A percentile compares a stretch with the other conserved stretches of the same genome.
These are phyloP conservation scores for Nephrocerus scutellatus DNA, from an alignment of 2,888 invertebrate species.

Conservation along the genomic window DNA sequence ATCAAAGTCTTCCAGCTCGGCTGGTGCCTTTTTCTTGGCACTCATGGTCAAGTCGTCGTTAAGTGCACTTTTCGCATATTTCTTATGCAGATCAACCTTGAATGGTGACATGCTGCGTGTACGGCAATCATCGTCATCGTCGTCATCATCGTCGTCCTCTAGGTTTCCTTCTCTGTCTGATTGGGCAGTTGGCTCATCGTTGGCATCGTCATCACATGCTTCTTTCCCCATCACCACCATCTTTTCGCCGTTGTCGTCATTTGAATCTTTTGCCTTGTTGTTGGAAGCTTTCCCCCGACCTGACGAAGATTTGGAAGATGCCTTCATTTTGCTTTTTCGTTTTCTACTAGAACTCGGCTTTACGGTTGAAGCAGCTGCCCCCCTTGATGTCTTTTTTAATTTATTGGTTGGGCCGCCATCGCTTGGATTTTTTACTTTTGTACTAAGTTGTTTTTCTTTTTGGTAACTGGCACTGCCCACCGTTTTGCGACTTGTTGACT, in stretches of 20 bases:
- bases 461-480: neutral
- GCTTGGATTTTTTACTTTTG: slow-evolving; percentile 22
- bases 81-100: slow-evolving; percentile 47
- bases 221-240: slow-evolving; percentile 22
- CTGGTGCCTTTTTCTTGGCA: too few species aligned
- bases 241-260: slow-evolving; percentile 25
- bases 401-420: slow-evolving; percentile 23
- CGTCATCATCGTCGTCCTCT: slow-evolving; percentile 28
- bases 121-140: slow-evolving; percentile 30
- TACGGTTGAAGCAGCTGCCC: too few species aligned
- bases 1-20: slow-evolving; percentile 32
- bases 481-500: slow-evolving; percentile 16
- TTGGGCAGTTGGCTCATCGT: slow-evolving; percentile 26
- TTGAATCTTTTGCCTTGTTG: slow-evolving; percentile 11
- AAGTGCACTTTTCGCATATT: slow-evolving; percentile 48
- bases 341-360: too few species aligned
- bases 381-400: slow-evolving; percentile 15
- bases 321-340: slow-evolving; percentile 10
- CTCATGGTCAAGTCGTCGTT: slow-evolving; percentile 42
- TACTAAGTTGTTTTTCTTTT: slow-evolving; percentile 17
- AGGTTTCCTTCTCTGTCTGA: slow-evolving; percentile 20
- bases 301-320: slow-evolving; percentile 7
- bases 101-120: slow-evolving; percentile 46
- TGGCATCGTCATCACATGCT: slow-evolving; percentile 24
- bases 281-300: slow-evolving; percentile 10